Evolutionary conservation across 1,140 invertebrate genomes (phyloP), one percentile per base, ranked within the genome.

Genomic region (Phthorimaea operculella): DNA sequence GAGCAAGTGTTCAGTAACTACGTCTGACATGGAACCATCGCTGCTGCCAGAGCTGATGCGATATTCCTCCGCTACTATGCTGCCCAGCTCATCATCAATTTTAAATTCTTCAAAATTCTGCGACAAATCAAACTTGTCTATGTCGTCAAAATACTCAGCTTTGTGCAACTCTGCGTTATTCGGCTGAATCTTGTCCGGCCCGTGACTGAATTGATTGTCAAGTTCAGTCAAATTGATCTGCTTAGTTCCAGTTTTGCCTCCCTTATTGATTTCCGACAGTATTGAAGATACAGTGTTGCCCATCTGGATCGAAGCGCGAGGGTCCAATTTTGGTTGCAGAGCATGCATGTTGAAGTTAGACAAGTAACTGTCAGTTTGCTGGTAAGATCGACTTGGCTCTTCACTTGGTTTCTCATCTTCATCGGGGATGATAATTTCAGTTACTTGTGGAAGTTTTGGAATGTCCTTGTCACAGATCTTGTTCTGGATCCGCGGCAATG

Each of bases 41-140:
- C 86, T 86, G 55, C 87, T 84, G 57, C 87, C 87, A 33, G 88
- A 87, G 68, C 85, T 85, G 54, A 87, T 86, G 55, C 81, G 76
- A 67, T 87, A 86, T 71, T 87, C 85, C 61, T 87, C 84, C 17
- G 85, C 83, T 50, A 75, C 74, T 52, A 88, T 88, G 54, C 88
- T 88, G 6, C 89, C 90, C 15, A 93, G 87, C 71, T 93, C 91
- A 65, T 93, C 92, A 62, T 93, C 92, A 57, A 93, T 84, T 72
- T 92, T 92, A 68, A 93, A 93, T 65, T 93, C 92, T 66, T 93
- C 92, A 64, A 93, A 93, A 76, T 92, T 92, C 69, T 93, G 90
- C 53, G 90, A 89, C 54, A 92, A 87, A 65, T 91, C 90, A 62
- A 90, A 90, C 58, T 90, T 88, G 59, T 89, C 81, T 39, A 86